Percentiles rank a stretch among this genome's conserved stretches.
These are phyloP conservation scores for Puffinus mauretanicus DNA, from an alignment of 2,113 vertebrate genomes.

Conservation along the genomic window DNA sequence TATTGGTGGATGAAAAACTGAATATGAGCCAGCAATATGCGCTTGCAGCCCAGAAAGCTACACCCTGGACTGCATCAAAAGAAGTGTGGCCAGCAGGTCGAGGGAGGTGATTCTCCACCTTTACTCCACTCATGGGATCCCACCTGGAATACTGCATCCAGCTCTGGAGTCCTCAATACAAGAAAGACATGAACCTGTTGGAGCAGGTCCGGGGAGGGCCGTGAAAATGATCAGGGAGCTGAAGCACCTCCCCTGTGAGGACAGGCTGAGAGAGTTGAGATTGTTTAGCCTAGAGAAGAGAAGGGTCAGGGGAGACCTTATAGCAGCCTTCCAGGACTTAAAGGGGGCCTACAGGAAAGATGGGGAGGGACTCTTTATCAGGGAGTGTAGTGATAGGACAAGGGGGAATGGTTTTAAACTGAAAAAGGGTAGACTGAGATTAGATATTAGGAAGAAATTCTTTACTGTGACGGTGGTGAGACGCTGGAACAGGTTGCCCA, in stretches of 20 bases:
- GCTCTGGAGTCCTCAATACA: not conserved
- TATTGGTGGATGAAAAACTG: not conserved
- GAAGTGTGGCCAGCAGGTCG: fast-evolving
- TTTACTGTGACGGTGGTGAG: fast-evolving
- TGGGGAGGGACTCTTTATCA: not conserved
- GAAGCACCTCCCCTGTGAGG: not conserved
- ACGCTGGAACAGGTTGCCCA: not conserved
- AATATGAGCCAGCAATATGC: not conserved
- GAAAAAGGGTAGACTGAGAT: not conserved
- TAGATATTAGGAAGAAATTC: not conserved
- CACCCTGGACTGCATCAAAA: not conserved
- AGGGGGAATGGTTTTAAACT: not conserved
- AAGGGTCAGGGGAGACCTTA: not conserved
- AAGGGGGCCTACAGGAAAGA: not conserved
- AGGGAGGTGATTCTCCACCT: not conserved
- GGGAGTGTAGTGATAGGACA: not conserved
- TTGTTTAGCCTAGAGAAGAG: not conserved
- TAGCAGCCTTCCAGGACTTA: not conserved
- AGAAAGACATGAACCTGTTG: not conserved
- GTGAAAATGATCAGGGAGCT: not conserved
- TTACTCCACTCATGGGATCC: fast-evolving
- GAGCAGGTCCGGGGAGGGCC: fast-evolving
- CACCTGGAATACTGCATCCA: not conserved
- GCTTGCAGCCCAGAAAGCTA: not conserved
- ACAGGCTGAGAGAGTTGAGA: not conserved